Evolutionary conservation across 2,888 invertebrate species (phyloP), one percentile per base, ranked within the genome.

Genomic region (Bruchidius siliquastri): DNA sequence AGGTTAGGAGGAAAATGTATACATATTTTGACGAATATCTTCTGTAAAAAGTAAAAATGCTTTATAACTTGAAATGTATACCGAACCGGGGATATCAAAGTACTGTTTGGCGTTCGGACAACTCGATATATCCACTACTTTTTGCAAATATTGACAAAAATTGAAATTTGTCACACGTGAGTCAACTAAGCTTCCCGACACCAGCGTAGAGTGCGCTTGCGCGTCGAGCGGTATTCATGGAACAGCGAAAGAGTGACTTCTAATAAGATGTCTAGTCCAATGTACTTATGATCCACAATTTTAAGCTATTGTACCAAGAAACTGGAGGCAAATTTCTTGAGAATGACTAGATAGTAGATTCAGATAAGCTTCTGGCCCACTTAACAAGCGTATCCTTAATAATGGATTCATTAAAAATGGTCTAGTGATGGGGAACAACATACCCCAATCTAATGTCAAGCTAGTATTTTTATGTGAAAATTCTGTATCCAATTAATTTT

Each of bases 1-100:
- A 81, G 81, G 79, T 80, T 80, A 81, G 76, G 77, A 73, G 72
- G 69, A 71, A 76, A 76, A 76, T 74, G 72, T 18, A 76, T 77
- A 77, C 80, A 80, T 77, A 80, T 81, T 80, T 78, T 75, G 70
- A 66, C 69, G 21, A 71, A 76, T 72, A 71, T 67, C 74, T 70
- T 30, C 72, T 72, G 69, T 8, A 74, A 68, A 70, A 70, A 68
- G 73, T 26, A 68, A 71, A 73, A 21, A 74, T 49, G 22, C 30
- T 49, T n/a, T 66, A 13, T 13, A 49, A 49, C 49, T 49, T 49
- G 49, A 49, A 18, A 4, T 49, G 49, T 49, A 49, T 1, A 1
- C 1, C 18, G 13, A 49, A 13, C 49, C 10, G 49, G 49, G 13
- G 49, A 49, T 49, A 3, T 49, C 49, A 49, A 49, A 49, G 49